A percentile compares a stretch with the other conserved stretches of the same genome.
These are phyloP conservation scores for Cyaniris semiargus DNA, from an alignment of 2,888 invertebrate species.

Conservation along the genomic window DNA sequence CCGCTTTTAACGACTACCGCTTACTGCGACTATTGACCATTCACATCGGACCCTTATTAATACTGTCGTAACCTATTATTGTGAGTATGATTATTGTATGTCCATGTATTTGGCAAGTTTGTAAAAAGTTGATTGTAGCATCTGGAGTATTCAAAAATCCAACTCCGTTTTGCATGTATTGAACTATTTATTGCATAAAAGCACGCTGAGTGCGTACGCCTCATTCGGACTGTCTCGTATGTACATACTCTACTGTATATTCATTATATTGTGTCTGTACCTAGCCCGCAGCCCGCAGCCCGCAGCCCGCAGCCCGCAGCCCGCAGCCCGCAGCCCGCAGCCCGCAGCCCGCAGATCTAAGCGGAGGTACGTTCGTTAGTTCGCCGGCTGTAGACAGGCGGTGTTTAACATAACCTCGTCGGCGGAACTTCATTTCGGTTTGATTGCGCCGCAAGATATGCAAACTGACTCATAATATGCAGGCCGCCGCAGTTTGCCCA, in stretches of 20 bases:
- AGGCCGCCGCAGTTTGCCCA: not conserved
- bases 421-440: slow-evolving; percentile 1
- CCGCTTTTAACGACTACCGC: not conserved
- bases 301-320: too few species aligned
- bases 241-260: not conserved
- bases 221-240: too few species aligned
- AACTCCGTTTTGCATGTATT: too few species aligned
- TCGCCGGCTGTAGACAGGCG: not conserved
- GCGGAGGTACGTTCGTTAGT: not conserved
- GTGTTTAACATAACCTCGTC: not conserved
- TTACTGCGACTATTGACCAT: too few species aligned
- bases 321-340: too few species aligned
- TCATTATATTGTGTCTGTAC: not conserved
- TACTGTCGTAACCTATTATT: not conserved
- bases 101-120: not conserved
- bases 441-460: not conserved
- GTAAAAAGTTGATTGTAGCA: not conserved
- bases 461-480: not conserved
- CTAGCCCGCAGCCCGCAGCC: not conserved
- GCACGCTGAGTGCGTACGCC: too few species aligned
- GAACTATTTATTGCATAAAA: too few species aligned
- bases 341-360: not conserved
- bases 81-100: not conserved
- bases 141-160: too few species aligned
- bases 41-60: not conserved